Percentiles rank a stretch among this genome's conserved stretches.
Evolutionary conservation across 2,888 invertebrate species (phyloP).

Genomic region (Megalurothrips usitatus): DNA sequence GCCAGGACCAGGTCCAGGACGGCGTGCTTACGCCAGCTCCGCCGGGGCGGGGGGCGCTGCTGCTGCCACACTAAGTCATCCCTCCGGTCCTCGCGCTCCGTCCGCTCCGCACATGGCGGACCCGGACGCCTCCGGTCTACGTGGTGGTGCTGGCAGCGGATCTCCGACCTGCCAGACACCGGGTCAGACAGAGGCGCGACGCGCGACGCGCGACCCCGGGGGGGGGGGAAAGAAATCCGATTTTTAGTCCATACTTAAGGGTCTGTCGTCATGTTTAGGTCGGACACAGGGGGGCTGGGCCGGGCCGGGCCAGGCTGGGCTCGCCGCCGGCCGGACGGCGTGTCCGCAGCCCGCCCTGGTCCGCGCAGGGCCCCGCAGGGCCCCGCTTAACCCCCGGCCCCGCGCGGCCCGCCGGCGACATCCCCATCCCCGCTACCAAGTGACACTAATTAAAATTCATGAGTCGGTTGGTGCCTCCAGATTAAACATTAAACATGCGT

Average conservation of each 20-base stretch:
- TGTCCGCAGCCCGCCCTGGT: neutral
- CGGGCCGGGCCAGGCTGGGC: neutral
- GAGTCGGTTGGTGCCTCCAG: slow-evolving; percentile 25
- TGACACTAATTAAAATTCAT: slow-evolving; percentile 27
- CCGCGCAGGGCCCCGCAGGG: neutral
- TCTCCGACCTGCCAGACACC: too few species aligned
- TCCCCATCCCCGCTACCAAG: neutral
- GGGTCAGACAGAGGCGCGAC: too few species aligned
- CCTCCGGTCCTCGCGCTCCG: neutral
- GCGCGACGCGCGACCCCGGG: too few species aligned
- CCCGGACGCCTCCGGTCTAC: too few species aligned
- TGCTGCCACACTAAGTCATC: neutral
- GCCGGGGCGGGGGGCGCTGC: neutral
- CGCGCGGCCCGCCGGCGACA: neutral
- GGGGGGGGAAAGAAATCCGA: too few species aligned
- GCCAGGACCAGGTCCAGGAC: too few species aligned
- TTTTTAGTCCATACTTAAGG: neutral
- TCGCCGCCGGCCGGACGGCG: neutral
- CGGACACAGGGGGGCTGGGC: neutral
- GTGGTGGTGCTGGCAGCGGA: too few species aligned
- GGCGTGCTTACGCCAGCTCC: too few species aligned
- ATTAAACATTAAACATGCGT: slow-evolving; percentile 27
- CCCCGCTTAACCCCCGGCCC: slow-evolving; percentile 15
- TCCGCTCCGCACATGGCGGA: too few species aligned
- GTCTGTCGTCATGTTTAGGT: neutral